Percentiles rank a stretch among this genome's conserved stretches.
Evolutionary conservation across 1,140 invertebrate genomes (phyloP).

Genomic region (Protaetia brevitarsis): DNA sequence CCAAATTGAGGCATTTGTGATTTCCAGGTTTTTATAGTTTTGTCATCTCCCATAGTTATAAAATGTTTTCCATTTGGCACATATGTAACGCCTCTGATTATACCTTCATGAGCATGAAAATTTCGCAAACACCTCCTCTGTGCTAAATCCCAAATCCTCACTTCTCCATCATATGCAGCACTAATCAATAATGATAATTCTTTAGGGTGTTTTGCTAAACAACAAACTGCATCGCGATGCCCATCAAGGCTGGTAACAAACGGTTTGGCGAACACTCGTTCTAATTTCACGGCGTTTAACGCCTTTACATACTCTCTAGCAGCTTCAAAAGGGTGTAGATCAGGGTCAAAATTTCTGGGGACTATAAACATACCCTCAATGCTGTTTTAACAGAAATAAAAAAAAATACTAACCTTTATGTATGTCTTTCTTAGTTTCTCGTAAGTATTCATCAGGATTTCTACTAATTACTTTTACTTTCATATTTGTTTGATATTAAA

Average conservation of each 20-base stretch:
- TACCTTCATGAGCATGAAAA: slow-evolving; percentile 89
- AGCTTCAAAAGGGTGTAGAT: slow-evolving; percentile 87
- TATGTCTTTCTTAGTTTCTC: slow-evolving; percentile 94
- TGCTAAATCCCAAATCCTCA: slow-evolving; percentile 90
- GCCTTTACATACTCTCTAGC: slow-evolving; percentile 93
- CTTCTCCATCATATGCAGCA: slow-evolving; percentile 93
- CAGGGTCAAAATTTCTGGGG: slow-evolving; percentile 90
- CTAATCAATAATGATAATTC: slow-evolving; percentile 77
- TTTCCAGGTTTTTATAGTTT: slow-evolving; percentile 93
- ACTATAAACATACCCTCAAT: slow-evolving; percentile 61
- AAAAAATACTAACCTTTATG: slow-evolving; percentile 71
- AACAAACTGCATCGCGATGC: slow-evolving; percentile 87
- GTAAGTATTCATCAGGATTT: slow-evolving; percentile 92
- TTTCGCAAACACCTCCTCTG: slow-evolving; percentile 66
- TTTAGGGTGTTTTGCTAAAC: slow-evolving; percentile 83
- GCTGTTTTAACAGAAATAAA: slow-evolving; percentile 2
- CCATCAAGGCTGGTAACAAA: slow-evolving; percentile 94
- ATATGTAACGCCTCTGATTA: slow-evolving; percentile 78
- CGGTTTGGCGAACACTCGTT: slow-evolving; percentile 96
- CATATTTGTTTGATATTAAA: slow-evolving; percentile 52
- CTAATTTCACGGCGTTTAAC: slow-evolving; percentile 94
- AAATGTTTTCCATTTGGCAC: slow-evolving; percentile 62
- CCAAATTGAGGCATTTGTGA: slow-evolving; percentile 51
- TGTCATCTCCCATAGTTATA: slow-evolving; percentile 88
- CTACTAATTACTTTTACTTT: slow-evolving; percentile 93